These are phyloP conservation scores for Notospermus geniculatus DNA, from an alignment of 1,140 invertebrate species.

Conservation along the genomic window DNA sequence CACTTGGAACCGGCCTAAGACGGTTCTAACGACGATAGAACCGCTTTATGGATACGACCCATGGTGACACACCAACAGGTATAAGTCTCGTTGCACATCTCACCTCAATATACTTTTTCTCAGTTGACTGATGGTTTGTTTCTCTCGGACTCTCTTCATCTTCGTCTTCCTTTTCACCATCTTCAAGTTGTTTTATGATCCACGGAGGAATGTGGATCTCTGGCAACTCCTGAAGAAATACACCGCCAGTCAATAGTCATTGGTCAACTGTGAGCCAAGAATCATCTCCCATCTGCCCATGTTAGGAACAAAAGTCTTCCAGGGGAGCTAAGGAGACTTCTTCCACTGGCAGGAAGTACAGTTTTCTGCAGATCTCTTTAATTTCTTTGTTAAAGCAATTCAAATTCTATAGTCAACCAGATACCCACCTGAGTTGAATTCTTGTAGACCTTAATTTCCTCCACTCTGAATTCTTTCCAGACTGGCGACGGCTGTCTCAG, in stretches of 20 bases:
- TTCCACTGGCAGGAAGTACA: too few relatives aligned
- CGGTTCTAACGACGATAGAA: too few relatives aligned
- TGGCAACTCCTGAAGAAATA: neutral
- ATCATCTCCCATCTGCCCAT: too few relatives aligned
- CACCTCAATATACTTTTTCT: neutral
- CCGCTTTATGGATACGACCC: too few relatives aligned
- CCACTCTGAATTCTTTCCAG: conserved; percentile 60
- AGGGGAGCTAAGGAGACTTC: too few relatives aligned
- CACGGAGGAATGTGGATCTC: neutral
- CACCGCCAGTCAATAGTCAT: conserved; percentile 1
- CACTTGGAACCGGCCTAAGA: too few relatives aligned
- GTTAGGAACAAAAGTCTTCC: too few relatives aligned
- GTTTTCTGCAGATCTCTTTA: too few relatives aligned
- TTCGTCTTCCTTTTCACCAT: neutral
- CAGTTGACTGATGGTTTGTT: neutral
- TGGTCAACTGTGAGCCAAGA: too few relatives aligned
- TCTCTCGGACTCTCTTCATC: neutral
- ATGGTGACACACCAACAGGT: too few relatives aligned
- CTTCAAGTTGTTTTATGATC: neutral
- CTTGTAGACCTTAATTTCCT: conserved; percentile 57
- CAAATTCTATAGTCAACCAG: neutral
- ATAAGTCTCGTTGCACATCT: neutral
- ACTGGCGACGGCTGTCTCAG: conserved; percentile 60
- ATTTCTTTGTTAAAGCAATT: neutral
- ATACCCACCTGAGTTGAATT: conserved; percentile 16